Conservation (phyloP, 2,888 invertebrate species). For the Serripes groenlandicus region DNA sequence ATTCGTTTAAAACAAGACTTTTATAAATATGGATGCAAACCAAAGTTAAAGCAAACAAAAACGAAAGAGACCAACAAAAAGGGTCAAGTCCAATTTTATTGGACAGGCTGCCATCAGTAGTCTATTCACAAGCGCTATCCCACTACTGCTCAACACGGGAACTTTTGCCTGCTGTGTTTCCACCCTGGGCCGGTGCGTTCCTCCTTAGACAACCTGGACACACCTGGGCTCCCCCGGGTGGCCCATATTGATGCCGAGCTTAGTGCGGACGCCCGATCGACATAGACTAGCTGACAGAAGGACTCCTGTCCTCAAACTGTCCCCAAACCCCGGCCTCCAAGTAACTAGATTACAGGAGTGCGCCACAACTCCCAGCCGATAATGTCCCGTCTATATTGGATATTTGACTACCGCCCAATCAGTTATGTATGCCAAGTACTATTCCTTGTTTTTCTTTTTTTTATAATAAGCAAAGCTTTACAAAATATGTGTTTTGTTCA, state of each 20-base stretch:
- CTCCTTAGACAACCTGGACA: slow-evolving; percentile 15
- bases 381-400: background rate
- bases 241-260: slow-evolving; percentile 17
- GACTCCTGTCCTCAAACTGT: slow-evolving; percentile 6
- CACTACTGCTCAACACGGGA: slow-evolving; percentile 15
- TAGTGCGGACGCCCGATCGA: slow-evolving; percentile 17
- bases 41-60: background rate
- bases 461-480: too few relatives aligned
- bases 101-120: slow-evolving; percentile 3
- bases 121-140: slow-evolving; percentile 18
- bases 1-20: too few relatives aligned
- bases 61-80: background rate
- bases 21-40: too few relatives aligned
- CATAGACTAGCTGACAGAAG: slow-evolving; percentile 1
- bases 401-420: too few relatives aligned
- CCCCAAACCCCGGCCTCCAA: slow-evolving; percentile 77
- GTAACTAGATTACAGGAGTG: slow-evolving; percentile 12
- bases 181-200: slow-evolving; percentile 17
- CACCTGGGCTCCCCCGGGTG: background rate
- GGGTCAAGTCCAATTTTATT: slow-evolving; percentile 5
- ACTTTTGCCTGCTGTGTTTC: slow-evolving; percentile 18
- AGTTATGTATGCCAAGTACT: too few relatives aligned
- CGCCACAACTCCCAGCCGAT: slow-evolving; percentile 14
- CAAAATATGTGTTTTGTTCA: too few relatives aligned
- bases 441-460: too few relatives aligned